Conservation (phyloP, 2,888 invertebrate genomes). For the Tinea pellionella region DNA sequence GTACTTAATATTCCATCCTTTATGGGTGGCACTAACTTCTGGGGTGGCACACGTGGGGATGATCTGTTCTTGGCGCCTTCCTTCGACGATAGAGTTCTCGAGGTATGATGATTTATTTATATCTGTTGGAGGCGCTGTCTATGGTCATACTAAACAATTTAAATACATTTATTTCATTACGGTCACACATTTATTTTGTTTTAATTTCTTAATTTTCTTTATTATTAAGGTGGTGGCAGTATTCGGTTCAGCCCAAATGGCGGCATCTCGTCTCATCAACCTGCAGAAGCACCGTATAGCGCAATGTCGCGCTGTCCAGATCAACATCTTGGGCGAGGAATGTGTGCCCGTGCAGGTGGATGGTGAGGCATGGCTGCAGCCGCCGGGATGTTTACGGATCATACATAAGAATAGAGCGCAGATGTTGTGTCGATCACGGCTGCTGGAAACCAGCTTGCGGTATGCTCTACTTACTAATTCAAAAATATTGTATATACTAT, state of each 20-base stretch:
- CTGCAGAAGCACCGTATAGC: conserved; percentile 97
- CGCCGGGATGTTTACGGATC: conserved; percentile 95
- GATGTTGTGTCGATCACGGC: conserved; percentile 92
- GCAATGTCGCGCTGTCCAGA: conserved; percentile 95
- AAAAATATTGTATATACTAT: too few relatives aligned
- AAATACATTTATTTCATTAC: too few relatives aligned
- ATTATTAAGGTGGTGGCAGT: conserved; percentile 88
- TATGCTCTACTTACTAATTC: conserved; percentile 21
- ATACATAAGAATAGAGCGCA: conserved; percentile 97
- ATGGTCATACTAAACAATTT: too few relatives aligned
- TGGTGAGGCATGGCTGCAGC: conserved; percentile 98
- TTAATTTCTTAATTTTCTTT: too few relatives aligned
- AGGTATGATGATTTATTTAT: conserved; percentile 67
- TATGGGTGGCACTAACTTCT: conserved; percentile 98
- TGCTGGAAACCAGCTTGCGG: conserved; percentile 89
- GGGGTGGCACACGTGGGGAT: conserved; percentile 94
- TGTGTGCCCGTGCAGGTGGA: conserved; percentile 97
- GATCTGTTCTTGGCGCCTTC: conserved; percentile 93
- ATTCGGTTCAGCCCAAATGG: conserved; percentile 98
- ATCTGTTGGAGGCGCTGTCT: not conserved
- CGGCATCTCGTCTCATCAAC: conserved; percentile 93
- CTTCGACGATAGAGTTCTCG: conserved; percentile 95
- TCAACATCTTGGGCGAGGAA: conserved; percentile 92
- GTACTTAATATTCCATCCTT: conserved; percentile 95
- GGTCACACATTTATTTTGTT: too few relatives aligned